Evolutionary conservation across 2,888 invertebrate species (phyloP).

Genomic region (Bellardia bayeri): DNA sequence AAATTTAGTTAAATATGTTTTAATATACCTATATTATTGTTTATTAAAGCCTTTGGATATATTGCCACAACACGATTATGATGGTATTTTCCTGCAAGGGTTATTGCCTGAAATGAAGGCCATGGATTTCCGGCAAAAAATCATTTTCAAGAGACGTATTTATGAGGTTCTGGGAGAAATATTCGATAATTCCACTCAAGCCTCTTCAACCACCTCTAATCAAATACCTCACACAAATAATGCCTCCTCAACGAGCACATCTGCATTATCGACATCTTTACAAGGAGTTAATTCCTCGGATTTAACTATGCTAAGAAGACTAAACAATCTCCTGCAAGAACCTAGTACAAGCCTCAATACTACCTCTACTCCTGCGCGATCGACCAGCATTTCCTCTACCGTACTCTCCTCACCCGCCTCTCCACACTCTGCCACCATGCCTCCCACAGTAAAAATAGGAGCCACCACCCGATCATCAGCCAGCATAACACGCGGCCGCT

Average conservation of each 20-base stretch:
- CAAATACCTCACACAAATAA: conserved; percentile 41
- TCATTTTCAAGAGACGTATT: conserved; percentile 80
- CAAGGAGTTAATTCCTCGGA: conserved; percentile 72
- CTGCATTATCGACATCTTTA: conserved; percentile 28
- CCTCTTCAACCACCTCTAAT: conserved; percentile 59
- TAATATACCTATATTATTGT: not conserved
- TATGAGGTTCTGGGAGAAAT: conserved; percentile 81
- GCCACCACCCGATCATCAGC: conserved; percentile 75
- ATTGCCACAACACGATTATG: conserved; percentile 76
- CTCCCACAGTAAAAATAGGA: conserved; percentile 70
- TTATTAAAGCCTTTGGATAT: conserved; percentile 51
- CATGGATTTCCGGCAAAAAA: conserved; percentile 81
- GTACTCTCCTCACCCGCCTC: conserved; percentile 63
- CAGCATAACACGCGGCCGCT: conserved; percentile 69
- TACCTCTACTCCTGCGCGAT: conserved; percentile 63
- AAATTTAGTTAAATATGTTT: no score
- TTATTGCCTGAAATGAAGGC: conserved; percentile 81
- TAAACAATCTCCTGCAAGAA: conserved; percentile 73
- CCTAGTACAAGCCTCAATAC: conserved; percentile 44
- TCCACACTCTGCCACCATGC: conserved; percentile 53
- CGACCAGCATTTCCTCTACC: conserved; percentile 73
- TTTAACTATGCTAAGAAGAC: conserved; percentile 73
- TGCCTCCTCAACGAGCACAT: conserved; percentile 15
- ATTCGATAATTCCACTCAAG: conserved; percentile 74
- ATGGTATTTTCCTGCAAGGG: conserved; percentile 80